phyloP scores from a whole-genome alignment of 2,797 vertebrate genomes.

The Nannoperca australis region DNA sequence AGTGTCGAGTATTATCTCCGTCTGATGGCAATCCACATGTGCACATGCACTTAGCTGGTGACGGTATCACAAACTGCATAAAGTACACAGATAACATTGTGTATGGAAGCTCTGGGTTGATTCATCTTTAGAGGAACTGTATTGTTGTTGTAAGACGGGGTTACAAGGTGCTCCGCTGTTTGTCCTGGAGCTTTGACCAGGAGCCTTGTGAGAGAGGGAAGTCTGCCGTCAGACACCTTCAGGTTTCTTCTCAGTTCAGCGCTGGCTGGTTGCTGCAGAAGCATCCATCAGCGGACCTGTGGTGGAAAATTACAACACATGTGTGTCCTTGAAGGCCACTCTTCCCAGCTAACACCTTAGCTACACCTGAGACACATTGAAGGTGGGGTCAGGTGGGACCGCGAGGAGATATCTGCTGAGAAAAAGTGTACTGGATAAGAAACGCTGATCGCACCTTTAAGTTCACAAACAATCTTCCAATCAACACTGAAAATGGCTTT shows the following conservation, averaged over 20 bases:
- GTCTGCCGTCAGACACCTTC: background rate
- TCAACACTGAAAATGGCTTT: too few species aligned
- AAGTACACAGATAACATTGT: background rate
- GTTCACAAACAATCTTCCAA: too few species aligned
- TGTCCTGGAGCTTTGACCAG: background rate
- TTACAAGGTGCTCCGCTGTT: background rate
- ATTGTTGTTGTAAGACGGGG: too few species aligned
- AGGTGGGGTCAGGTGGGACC: too few species aligned
- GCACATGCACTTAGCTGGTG: background rate
- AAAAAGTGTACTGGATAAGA: too few species aligned
- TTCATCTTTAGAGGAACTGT: too few species aligned
- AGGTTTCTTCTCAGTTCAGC: constrained; percentile 16
- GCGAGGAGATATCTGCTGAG: too few species aligned
- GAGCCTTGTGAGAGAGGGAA: background rate
- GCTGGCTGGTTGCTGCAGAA: background rate
- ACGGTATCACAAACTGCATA: background rate
- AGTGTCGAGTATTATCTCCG: too few species aligned
- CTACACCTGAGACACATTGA: background rate
- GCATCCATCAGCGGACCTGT: constrained; percentile 37
- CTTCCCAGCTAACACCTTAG: background rate
- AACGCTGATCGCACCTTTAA: too few species aligned
- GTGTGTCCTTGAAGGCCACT: background rate
- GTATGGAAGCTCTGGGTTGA: too few species aligned
- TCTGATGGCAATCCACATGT: too few species aligned
- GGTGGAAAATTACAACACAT: constrained; percentile 1